phyloP scores from a whole-genome alignment of 2,797 vertebrate species.

The Enoplosus armatus region DNA sequence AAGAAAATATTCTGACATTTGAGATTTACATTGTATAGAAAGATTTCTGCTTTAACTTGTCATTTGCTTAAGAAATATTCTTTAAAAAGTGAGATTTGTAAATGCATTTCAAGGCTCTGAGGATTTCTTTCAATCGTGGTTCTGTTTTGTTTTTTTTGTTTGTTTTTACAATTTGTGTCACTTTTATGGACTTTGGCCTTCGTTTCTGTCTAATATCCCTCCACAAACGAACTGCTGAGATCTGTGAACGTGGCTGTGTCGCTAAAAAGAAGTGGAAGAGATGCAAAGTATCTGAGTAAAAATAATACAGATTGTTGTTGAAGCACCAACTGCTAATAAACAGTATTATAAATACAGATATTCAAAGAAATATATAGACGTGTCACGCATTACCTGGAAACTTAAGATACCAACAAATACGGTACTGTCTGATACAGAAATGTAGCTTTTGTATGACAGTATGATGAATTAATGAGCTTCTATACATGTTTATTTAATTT shows the following conservation, averaged over 20 bases:
- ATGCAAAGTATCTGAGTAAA: not conserved
- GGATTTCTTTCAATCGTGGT: not conserved
- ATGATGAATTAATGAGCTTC: not conserved
- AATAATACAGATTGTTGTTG: not conserved
- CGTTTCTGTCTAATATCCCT: not conserved
- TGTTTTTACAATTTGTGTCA: not conserved
- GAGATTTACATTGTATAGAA: not conserved
- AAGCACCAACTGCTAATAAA: not conserved
- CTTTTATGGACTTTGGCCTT: slow-evolving; percentile 6
- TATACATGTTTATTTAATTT: not conserved
- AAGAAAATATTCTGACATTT: not conserved
- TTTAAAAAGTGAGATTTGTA: not conserved
- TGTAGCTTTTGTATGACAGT: not conserved
- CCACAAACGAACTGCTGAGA: not conserved
- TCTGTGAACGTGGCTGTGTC: slow-evolving; percentile 6
- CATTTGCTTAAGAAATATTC: not conserved
- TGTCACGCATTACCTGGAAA: not conserved
- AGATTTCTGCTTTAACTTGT: not conserved
- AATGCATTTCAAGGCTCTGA: slow-evolving; percentile 4
- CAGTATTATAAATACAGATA: too few species aligned
- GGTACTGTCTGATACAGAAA: not conserved
- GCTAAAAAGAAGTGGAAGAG: not conserved
- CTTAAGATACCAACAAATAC: not conserved
- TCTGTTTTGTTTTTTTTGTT: not conserved
- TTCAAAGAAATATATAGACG: not conserved